phyloP scores from a whole-genome alignment of 2,888 invertebrate species.

The Neoitamus cyanurus region DNA sequence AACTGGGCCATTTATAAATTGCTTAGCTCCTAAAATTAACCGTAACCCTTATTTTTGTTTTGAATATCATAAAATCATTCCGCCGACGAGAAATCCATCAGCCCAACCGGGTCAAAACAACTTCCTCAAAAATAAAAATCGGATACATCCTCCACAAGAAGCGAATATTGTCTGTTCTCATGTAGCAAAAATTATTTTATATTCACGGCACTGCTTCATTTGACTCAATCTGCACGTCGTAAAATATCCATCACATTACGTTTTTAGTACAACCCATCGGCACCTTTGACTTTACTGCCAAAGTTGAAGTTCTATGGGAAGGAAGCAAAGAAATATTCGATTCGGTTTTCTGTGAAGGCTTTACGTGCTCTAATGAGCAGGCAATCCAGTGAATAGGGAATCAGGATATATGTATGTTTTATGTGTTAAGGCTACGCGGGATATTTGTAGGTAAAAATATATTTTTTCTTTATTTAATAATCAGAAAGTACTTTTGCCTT shows the following conservation, averaged over 20 bases:
- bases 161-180: neutral
- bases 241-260: neutral
- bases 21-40: neutral
- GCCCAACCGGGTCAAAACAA: neutral
- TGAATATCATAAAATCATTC: neutral
- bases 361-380: conserved; percentile 1
- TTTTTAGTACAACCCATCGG: neutral
- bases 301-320: neutral
- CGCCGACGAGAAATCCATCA: neutral
- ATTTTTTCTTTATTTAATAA: neutral
- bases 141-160: neutral
- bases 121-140: neutral
- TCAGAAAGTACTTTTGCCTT: neutral
- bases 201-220: neutral
- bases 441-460: neutral
- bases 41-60: neutral
- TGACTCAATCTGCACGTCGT: neutral
- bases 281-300: neutral
- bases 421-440: neutral
- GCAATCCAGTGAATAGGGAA: neutral
- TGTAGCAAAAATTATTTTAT: neutral
- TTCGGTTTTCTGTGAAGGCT: neutral
- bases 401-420: neutral
- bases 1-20: neutral
- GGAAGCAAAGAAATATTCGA: neutral